Evolutionary conservation across 2,797 vertebrate genomes (phyloP).

Genomic region (Crenuchus spilurus): DNA sequence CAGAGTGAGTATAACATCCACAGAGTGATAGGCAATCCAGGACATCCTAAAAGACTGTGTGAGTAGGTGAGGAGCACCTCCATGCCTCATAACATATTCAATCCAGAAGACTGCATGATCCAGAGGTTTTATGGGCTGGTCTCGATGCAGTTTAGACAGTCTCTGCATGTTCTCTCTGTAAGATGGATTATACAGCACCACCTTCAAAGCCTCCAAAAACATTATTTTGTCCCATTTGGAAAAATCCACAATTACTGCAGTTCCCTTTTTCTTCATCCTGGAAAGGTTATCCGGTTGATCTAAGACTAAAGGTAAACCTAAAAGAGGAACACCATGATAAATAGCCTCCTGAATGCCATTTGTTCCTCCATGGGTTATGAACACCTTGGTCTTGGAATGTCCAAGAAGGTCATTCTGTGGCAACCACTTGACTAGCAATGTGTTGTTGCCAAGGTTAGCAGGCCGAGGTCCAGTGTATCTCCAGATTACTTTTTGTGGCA

Average conservation of each 20-base stretch:
- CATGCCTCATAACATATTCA: conserved; percentile 56
- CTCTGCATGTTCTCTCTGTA: conserved; percentile 59
- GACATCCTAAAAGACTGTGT: conserved; percentile 59
- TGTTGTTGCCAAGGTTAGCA: conserved; percentile 59
- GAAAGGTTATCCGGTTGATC: conserved; percentile 61
- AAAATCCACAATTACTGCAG: conserved; percentile 53
- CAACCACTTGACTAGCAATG: conserved; percentile 59
- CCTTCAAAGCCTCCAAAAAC: conserved; percentile 52
- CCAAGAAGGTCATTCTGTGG: conserved; percentile 64
- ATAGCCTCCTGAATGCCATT: conserved; percentile 61
- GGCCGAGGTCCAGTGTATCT: conserved; percentile 53
- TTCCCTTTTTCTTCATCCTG: conserved; percentile 51
- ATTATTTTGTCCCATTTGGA: conserved; percentile 26
- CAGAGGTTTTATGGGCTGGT: conserved; percentile 57
- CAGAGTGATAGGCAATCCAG: conserved; percentile 52
- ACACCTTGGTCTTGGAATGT: conserved; percentile 57
- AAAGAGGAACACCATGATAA: conserved; percentile 58
- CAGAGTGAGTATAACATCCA: conserved; percentile 53
- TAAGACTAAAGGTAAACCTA: conserved; percentile 57
- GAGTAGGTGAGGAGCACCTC: conserved; percentile 50
- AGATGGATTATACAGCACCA: conserved; percentile 48
- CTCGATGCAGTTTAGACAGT: conserved; percentile 54
- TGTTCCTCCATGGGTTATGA: conserved; percentile 61
- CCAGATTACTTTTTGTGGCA: conserved; percentile 64
- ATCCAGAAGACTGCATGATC: conserved; percentile 59